A percentile compares a stretch with the other conserved stretches of the same genome.
Evolutionary conservation across 1,140 invertebrate species (phyloP).

Genomic region (Bombus consobrinus): DNA sequence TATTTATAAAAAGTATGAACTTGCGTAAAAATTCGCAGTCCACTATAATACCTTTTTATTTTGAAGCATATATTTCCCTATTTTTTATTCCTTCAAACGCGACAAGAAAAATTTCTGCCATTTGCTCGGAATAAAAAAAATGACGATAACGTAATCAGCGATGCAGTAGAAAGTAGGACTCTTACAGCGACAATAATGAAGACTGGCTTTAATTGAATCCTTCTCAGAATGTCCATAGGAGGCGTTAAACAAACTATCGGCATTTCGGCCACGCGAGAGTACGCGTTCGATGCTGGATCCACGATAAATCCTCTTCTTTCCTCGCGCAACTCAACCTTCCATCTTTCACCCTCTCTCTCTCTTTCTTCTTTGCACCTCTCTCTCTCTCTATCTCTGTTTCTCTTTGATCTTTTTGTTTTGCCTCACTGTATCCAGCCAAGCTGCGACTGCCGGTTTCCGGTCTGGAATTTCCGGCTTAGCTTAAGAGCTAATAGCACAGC

Average conservation of each 20-base stretch:
- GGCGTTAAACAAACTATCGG: constrained; percentile 63
- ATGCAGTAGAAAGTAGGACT: constrained; percentile 1
- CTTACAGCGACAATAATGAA: constrained; percentile 62
- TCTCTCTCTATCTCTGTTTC: background rate
- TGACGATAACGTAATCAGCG: background rate
- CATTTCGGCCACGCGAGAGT: constrained; percentile 56
- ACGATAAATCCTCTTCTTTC: constrained; percentile 70
- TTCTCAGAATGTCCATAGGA: constrained; percentile 28
- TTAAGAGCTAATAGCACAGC: constrained; percentile 75
- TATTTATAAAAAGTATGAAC: too few relatives aligned
- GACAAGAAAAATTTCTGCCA: background rate
- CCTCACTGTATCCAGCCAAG: constrained; percentile 33
- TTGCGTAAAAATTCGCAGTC: too few relatives aligned
- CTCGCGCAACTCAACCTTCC: constrained; percentile 1
- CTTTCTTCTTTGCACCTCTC: background rate
- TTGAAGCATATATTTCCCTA: too few relatives aligned
- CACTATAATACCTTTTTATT: too few relatives aligned
- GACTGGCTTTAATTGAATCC: constrained; percentile 73
- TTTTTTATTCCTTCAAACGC: too few relatives aligned
- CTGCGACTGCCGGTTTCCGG: constrained; percentile 63
- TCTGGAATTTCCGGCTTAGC: constrained; percentile 75
- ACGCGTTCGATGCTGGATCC: constrained; percentile 63
- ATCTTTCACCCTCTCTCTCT: background rate
- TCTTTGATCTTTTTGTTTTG: background rate
- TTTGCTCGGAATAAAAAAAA: too few relatives aligned